Evolutionary conservation across 2,797 vertebrate genomes (phyloP).

Genomic region (Thamnophis elegans): DNA sequence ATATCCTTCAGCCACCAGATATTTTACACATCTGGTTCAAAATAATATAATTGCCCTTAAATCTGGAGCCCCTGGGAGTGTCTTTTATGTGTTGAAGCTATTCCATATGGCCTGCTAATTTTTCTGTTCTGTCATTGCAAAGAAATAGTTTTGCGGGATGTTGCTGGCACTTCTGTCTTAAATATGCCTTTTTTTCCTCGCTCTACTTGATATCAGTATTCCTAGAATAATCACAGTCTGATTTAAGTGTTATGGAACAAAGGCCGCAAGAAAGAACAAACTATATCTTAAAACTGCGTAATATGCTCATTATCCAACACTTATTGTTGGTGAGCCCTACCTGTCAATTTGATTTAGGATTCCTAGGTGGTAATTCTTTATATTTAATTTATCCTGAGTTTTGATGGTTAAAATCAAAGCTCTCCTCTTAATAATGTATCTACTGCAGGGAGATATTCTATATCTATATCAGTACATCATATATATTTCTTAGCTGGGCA

Average conservation of each 20-base stretch:
- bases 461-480: not conserved
- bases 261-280: not conserved
- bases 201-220: not conserved
- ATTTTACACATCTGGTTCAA: not conserved
- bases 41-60: not conserved
- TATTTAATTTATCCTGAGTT: not conserved
- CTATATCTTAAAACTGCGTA: not conserved
- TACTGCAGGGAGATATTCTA: not conserved
- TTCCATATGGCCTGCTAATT: not conserved
- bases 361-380: not conserved
- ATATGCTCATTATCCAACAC: not conserved
- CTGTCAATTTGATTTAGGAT: fast-evolving
- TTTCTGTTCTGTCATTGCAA: not conserved
- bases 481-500: not conserved
- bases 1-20: not conserved
- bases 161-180: not conserved
- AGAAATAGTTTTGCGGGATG: not conserved
- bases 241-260: not conserved
- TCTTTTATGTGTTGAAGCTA: not conserved
- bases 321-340: not conserved
- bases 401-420: not conserved
- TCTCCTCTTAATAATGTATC: not conserved
- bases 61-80: not conserved
- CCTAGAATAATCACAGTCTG: not conserved
- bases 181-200: not conserved